These are phyloP conservation scores for Euura lappo DNA, from an alignment of 1,140 invertebrate genomes.

Conservation along the genomic window DNA sequence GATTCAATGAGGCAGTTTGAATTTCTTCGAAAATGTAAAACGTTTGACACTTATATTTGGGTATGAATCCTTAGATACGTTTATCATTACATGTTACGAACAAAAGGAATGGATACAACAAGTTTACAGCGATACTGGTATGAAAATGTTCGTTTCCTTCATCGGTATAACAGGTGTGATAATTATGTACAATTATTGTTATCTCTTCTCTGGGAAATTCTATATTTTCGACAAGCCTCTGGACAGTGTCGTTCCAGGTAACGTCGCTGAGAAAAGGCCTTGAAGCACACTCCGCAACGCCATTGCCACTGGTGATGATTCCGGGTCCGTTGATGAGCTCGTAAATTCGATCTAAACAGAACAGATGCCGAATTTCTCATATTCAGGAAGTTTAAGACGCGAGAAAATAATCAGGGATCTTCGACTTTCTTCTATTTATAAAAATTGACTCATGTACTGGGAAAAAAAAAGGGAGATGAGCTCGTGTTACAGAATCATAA, in stretches of 20 bases:
- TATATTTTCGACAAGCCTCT: conserved; percentile 73
- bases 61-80: no score
- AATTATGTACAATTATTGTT: not conserved
- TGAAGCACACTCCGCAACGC: conserved; percentile 69
- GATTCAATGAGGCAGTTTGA: no score
- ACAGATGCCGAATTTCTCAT: conserved; percentile 2
- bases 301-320: conserved; percentile 74
- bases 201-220: conserved; percentile 49
- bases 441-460: no score
- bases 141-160: not conserved
- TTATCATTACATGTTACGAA: not conserved
- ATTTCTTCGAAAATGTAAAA: no score
- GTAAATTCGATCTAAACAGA: conserved; percentile 67
- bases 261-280: conserved; percentile 76
- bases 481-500: no score
- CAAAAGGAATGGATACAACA: not conserved
- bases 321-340: conserved; percentile 73
- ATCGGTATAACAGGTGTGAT: not conserved
- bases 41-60: no score
- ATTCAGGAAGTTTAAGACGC: no score
- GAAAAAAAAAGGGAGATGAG: no score
- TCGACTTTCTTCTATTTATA: no score
- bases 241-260: conserved; percentile 75
- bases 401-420: no score
- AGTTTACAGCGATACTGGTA: not conserved